These are phyloP conservation scores for Rallus crepitans DNA, from an alignment of 2,797 vertebrate genomes.

Conservation along the genomic window DNA sequence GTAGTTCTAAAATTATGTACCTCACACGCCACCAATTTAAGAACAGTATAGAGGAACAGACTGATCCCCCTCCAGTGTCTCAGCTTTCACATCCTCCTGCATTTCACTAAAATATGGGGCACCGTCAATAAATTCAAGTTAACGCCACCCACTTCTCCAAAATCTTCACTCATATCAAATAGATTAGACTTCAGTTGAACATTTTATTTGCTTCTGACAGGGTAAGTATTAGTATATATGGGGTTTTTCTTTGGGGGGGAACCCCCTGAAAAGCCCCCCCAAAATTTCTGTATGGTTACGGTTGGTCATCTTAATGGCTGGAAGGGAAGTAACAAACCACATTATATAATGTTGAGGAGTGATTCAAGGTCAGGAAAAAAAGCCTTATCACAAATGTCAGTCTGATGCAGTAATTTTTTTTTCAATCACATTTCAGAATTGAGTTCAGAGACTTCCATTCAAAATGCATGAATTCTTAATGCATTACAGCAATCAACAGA, in stretches of 20 bases:
- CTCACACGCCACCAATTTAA: background rate
- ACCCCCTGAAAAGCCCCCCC: too few relatives aligned
- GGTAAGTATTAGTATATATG: background rate
- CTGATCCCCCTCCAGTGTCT: background rate
- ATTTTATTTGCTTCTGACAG: background rate
- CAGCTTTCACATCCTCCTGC: background rate
- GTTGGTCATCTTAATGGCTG: background rate
- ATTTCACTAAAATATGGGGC: background rate
- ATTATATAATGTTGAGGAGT: background rate
- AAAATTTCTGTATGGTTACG: too few relatives aligned
- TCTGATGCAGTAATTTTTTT: background rate
- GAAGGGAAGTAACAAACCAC: background rate
- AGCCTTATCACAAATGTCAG: background rate
- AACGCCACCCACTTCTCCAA: background rate
- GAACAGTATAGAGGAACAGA: rapidly evolving
- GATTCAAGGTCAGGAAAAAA: background rate
- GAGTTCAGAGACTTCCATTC: background rate
- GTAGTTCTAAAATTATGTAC: background rate
- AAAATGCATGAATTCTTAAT: background rate
- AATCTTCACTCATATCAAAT: background rate
- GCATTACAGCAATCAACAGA: background rate
- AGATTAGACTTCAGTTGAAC: background rate
- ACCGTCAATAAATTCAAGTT: background rate
- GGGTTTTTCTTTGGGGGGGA: too few relatives aligned
- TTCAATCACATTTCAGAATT: background rate